A percentile compares a stretch with the other conserved stretches of the same genome.
Evolutionary conservation across 2,797 vertebrate genomes (phyloP).

Genomic region (Coregonus suidteri): DNA sequence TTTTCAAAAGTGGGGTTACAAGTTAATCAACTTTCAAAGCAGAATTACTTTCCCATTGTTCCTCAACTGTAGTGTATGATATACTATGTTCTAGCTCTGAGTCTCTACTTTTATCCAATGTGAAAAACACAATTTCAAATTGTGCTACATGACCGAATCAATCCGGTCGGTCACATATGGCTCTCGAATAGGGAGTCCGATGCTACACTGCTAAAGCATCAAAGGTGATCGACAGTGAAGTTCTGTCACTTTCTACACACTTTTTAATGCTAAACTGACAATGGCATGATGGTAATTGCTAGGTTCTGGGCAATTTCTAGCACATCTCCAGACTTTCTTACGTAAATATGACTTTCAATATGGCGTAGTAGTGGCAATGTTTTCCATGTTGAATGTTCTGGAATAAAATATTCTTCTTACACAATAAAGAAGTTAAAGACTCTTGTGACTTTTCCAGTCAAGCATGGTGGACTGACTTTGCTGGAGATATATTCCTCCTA

Average conservation of each 20-base stretch:
- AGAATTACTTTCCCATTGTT: no score
- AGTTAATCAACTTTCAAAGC: no score
- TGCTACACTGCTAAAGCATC: no score
- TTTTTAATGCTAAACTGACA: neutral
- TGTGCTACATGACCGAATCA: no score
- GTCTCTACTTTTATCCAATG: no score
- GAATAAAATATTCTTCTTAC: slow-evolving; percentile 46
- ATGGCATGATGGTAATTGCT: slow-evolving; percentile 34
- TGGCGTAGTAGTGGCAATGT: neutral
- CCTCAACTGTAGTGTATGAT: no score
- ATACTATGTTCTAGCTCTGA: no score
- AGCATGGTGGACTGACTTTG: slow-evolving; percentile 57
- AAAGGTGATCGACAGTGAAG: no score
- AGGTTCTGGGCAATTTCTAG: neutral
- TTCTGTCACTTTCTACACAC: neutral
- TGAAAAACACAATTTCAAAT: no score
- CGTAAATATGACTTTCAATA: neutral
- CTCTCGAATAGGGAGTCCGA: no score
- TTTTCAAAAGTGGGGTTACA: no score
- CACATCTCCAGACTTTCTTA: neutral
- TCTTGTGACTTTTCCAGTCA: slow-evolving; percentile 68
- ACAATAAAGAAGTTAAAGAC: slow-evolving; percentile 64
- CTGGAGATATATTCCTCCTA: slow-evolving; percentile 67
- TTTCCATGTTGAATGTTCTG: slow-evolving; percentile 25
- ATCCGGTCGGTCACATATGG: no score